Conservation (phyloP, 2,113 vertebrate species). For the Poeciliopsis prolifica region DNA sequence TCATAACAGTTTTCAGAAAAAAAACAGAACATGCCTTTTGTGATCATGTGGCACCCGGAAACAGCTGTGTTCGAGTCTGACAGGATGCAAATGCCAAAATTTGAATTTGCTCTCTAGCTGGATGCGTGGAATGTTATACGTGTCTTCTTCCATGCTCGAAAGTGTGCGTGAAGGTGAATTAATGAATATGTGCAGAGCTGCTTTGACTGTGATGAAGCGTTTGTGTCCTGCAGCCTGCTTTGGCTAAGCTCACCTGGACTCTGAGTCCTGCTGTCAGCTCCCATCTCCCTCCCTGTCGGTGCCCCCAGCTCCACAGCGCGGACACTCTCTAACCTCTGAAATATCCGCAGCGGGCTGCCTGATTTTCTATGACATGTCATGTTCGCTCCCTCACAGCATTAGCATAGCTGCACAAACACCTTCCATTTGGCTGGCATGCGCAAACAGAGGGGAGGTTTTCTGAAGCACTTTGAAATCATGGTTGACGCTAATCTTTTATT, state of each 20-base stretch:
- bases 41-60: neutral
- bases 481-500: conserved; percentile 15
- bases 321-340: conserved; percentile 71
- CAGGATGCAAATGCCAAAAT: conserved; percentile 39
- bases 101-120: conserved; percentile 27
- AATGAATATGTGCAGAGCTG: conserved; percentile 46
- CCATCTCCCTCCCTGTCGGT: conserved; percentile 54
- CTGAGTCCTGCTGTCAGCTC: conserved; percentile 68
- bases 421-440: conserved; percentile 33
- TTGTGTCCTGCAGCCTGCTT: conserved; percentile 62
- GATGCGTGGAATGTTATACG: conserved; percentile 7
- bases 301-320: conserved; percentile 46
- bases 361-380: conserved; percentile 66
- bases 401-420: conserved; percentile 63
- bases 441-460: conserved; percentile 12
- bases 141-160: conserved; percentile 17
- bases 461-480: conserved; percentile 14
- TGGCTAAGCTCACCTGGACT: conserved; percentile 72
- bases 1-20: neutral
- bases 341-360: conserved; percentile 55
- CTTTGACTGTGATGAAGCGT: conserved; percentile 50
- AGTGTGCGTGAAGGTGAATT: conserved; percentile 46
- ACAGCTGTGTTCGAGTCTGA: neutral
- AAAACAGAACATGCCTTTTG: neutral
- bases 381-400: conserved; percentile 58